phyloP scores from a whole-genome alignment of 2,113 vertebrate genomes.

The Lampris megalopsis region DNA sequence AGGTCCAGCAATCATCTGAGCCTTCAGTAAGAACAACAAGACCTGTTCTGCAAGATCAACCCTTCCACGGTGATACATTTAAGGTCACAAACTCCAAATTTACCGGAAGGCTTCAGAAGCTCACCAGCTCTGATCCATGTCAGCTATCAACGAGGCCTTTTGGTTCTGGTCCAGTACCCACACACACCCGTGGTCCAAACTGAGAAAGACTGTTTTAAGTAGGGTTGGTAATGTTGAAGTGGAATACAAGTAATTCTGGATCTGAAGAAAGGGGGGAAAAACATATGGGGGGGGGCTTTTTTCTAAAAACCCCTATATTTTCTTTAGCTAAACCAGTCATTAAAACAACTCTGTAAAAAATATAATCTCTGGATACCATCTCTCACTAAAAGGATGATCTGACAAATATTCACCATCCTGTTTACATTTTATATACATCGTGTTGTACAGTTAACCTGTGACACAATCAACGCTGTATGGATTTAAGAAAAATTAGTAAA shows the following conservation, averaged over 20 bases:
- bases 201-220: constrained; percentile 44
- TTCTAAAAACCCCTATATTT: background rate
- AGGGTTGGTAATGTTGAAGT: constrained; percentile 23
- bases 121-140: background rate
- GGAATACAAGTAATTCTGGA: constrained; percentile 3
- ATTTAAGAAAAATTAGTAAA: constrained; percentile 29
- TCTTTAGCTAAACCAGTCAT: constrained; percentile 24
- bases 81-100: background rate
- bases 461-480: constrained; percentile 36
- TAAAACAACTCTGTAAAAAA: constrained; percentile 47
- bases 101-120: background rate
- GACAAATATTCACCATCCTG: constrained; percentile 55
- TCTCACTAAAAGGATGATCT: constrained; percentile 41
- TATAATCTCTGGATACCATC: constrained; percentile 26
- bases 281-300: no score
- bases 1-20: no score
- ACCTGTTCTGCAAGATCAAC: no score
- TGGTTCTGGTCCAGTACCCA: background rate
- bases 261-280: background rate
- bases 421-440: constrained; percentile 17
- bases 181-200: background rate
- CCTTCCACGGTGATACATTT: background rate
- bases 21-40: no score
- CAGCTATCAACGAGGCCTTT: background rate
- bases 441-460: constrained; percentile 19